Conservation (phyloP, 2,888 invertebrate species). For the Hipparchia semele region DNA sequence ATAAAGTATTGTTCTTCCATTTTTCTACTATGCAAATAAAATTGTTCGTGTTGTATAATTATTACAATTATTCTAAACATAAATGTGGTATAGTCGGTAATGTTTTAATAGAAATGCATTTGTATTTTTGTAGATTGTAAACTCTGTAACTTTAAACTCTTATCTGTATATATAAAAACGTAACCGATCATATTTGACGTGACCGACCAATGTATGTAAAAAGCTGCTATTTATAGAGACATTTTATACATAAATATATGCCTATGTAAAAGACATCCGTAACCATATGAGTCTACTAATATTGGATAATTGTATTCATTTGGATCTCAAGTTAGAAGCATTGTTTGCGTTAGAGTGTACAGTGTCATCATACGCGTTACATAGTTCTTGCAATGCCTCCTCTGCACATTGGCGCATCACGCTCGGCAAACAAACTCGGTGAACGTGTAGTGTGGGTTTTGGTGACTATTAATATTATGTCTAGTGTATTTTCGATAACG, state of each 20-base stretch:
- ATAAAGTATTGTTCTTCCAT: conserved; percentile 1
- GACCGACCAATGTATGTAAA: conserved; percentile 18
- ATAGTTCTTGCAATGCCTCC: conserved; percentile 9
- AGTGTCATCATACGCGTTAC: neutral
- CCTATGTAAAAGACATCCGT: conserved; percentile 24
- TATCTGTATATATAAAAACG: neutral
- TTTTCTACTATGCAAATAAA: neutral
- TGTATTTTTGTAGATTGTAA: conserved; percentile 1
- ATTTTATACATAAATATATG: neutral
- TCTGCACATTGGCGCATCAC: neutral
- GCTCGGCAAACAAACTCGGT: neutral
- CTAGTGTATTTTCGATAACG: too few relatives aligned
- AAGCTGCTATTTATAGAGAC: conserved; percentile 10
- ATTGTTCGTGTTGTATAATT: neutral
- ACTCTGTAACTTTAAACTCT: neutral
- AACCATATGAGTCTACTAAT: conserved; percentile 26
- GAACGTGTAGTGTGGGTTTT: neutral
- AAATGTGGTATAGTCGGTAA: neutral
- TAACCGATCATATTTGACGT: conserved; percentile 5
- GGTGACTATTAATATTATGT: too few relatives aligned
- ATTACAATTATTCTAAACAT: neutral
- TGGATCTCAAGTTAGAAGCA: conserved; percentile 31
- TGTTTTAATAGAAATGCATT: conserved; percentile 3
- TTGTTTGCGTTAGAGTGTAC: conserved; percentile 17
- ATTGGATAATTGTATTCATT: conserved; percentile 23